These are phyloP conservation scores for Coelinius sp. DNA, from an alignment of 2,888 invertebrate species.

Conservation along the genomic window DNA sequence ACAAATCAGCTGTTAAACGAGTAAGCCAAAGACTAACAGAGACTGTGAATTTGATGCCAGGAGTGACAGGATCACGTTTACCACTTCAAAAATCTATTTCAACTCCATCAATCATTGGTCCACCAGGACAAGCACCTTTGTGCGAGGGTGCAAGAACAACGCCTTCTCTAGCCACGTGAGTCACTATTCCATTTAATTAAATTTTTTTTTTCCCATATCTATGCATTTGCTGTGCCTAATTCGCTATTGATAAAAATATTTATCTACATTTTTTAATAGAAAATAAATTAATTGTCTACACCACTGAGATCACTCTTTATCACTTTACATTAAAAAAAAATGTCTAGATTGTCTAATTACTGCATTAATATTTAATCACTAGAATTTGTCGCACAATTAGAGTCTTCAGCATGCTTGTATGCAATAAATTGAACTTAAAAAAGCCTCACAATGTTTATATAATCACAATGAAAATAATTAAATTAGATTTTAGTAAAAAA, in stretches of 20 bases:
- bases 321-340: too few relatives aligned
- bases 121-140: slow-evolving; percentile 76
- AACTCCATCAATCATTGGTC: slow-evolving; percentile 89
- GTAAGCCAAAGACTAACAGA: slow-evolving; percentile 71
- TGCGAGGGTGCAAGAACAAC: slow-evolving; percentile 72
- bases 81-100: slow-evolving; percentile 92
- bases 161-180: slow-evolving; percentile 76
- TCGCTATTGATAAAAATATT: slow-evolving; percentile 24
- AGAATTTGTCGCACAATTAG: background rate
- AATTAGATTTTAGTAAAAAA: background rate
- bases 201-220: slow-evolving; percentile 2
- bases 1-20: slow-evolving; percentile 77
- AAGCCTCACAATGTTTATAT: background rate
- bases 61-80: slow-evolving; percentile 77
- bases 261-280: slow-evolving; percentile 5
- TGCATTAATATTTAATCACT: background rate
- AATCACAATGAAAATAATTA: background rate
- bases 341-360: too few relatives aligned
- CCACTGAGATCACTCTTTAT: too few relatives aligned
- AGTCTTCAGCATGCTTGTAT: background rate
- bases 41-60: slow-evolving; percentile 64
- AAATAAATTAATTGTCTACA: background rate
- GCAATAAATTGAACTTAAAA: background rate
- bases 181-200: slow-evolving; percentile 47
- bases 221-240: slow-evolving; percentile 30